These are phyloP conservation scores for Eulemur rubriventer DNA, from an alignment of 2,797 vertebrate species.

Conservation along the genomic window DNA sequence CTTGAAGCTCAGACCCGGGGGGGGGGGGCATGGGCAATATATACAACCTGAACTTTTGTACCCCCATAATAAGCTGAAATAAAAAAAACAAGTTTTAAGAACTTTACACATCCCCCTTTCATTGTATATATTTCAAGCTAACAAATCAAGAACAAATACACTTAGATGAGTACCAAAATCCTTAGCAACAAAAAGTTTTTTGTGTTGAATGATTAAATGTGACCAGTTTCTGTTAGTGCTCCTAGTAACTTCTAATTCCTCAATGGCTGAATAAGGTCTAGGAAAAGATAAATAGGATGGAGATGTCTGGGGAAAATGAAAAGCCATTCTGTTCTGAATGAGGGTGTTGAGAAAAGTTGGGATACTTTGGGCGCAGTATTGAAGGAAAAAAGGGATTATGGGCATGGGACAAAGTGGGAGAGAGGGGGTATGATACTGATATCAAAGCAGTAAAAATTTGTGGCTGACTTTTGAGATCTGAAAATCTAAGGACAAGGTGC, in stretches of 20 bases:
- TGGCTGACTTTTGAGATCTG: not conserved
- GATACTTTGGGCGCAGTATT: not conserved
- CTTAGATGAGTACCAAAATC: not conserved
- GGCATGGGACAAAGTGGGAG: not conserved
- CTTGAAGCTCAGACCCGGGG: no score
- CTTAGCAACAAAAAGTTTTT: slow-evolving; percentile 9
- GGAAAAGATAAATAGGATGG: not conserved
- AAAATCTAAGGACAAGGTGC: slow-evolving; percentile 1
- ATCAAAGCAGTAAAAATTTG: not conserved
- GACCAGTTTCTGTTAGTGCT: not conserved
- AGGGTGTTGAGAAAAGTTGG: not conserved
- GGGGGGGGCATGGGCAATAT: no score
- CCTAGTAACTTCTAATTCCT: not conserved
- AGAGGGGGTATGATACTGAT: not conserved
- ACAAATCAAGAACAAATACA: not conserved
- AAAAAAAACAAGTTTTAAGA: slow-evolving; percentile 15
- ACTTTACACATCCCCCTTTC: not conserved
- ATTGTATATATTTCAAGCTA: slow-evolving; percentile 8
- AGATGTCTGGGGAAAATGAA: slow-evolving; percentile 20
- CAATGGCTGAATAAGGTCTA: not conserved
- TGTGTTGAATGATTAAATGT: not conserved
- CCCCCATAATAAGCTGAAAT: no score
- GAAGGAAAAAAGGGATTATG: not conserved
- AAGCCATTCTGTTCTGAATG: not conserved
- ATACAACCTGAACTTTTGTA: no score